Base-by-base conservation (phyloP, 2,888 invertebrate genomes). In the Sesia bembeciformis region DNA sequence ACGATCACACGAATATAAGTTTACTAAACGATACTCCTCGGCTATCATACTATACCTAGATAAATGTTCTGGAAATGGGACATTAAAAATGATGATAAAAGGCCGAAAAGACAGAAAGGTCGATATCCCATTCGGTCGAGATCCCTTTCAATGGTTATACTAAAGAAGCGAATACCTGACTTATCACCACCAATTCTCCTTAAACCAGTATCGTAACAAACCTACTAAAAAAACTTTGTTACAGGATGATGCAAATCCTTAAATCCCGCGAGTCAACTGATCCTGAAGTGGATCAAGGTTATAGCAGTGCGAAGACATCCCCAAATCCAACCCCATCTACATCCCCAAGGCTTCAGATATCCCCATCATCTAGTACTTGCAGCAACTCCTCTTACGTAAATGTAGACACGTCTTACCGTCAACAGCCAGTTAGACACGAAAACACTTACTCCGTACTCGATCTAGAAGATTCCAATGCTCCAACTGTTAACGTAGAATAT, bases 211-310 rank as follows among this genome's bases (percentile, higher is more conserved):
- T 40, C 6, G 39, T 2, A n/a, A 6, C n/a, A 40, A 52, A n/a
- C 6, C 4, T 52, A 39, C 50, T 40, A 39, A 4, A 40, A 6
- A 3, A 3, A 39, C 39, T 0, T 39, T 6, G 49, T 49, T 38
- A 38, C 81, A 89, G 88, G 57, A 88, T 89, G 88, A 89, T 88
- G 88, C 81, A 82, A 58, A 82, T 81, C 23, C 60, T 86, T 40
- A 86, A 85, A 57, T 73, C 82, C 0, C 78, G 84, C 41, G 85
- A 84, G 43, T 64, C 64, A 0, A 62, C 60, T 0, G 84, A 84
- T 8, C 65, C 75, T 0, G 84, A 87, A 51, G 63, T 74, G 0
- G 88, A 87, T 55, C 86, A 86, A 58, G 87, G 88, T 0, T 87
- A 87, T 60, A 72, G 84, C 63, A 87, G 86, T 54, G 84, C 87